Conservation (phyloP, 2,113 vertebrate genomes). For the Nycticebus coucang region DNA sequence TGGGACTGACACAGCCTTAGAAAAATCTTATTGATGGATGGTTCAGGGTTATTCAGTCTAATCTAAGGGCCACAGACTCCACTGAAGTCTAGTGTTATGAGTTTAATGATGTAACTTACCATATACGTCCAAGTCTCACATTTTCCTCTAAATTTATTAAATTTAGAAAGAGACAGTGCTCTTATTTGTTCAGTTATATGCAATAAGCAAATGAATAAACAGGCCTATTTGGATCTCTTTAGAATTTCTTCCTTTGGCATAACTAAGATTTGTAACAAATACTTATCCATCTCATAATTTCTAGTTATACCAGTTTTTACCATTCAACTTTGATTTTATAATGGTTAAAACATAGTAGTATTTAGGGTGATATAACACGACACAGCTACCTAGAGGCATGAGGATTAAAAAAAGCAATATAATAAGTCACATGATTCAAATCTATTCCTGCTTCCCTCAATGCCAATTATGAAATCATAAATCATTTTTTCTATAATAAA, state of each 20-base stretch:
- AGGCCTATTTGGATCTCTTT: neutral
- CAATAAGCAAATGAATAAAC: constrained; percentile 20
- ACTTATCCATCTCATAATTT: neutral
- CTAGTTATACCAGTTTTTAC: neutral
- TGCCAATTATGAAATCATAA: neutral
- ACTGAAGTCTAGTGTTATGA: neutral
- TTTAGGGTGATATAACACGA: neutral
- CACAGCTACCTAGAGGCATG: neutral
- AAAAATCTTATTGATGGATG: neutral
- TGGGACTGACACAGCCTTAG: neutral
- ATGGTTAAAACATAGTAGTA: neutral
- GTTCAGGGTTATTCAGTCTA: neutral
- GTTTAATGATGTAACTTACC: neutral
- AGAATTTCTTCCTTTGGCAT: neutral
- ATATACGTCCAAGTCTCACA: neutral
- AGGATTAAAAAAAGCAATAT: neutral
- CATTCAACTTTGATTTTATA: neutral
- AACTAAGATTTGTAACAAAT: neutral
- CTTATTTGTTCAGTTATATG: neutral
- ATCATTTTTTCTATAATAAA: neutral
- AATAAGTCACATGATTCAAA: neutral
- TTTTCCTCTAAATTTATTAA: neutral
- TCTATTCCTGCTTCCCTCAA: constrained; percentile 16
- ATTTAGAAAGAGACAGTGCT: neutral
- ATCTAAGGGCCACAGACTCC: neutral